Evolutionary conservation across 2,888 invertebrate genomes (phyloP).

Genomic region (Parthenolecanium corni): DNA sequence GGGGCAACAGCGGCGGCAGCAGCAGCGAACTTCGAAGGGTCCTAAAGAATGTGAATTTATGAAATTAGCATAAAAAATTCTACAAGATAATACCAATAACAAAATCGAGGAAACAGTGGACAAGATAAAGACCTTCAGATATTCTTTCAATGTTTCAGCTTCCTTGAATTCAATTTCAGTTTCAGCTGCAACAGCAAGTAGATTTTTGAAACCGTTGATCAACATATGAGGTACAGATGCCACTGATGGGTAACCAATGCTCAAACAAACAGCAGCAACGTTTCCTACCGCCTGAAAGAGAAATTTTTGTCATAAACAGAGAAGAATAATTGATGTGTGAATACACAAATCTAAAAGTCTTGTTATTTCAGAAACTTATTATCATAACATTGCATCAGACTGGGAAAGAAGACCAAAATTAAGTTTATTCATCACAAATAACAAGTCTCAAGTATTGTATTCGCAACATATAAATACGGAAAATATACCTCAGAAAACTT

Average conservation of each 20-base stretch:
- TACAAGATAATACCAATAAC: neutral
- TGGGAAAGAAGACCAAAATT: neutral
- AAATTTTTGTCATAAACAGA: too few species aligned
- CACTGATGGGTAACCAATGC: slow-evolving; percentile 89
- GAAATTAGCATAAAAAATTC: neutral
- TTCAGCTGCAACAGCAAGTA: slow-evolving; percentile 89
- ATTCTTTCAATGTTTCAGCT: slow-evolving; percentile 84
- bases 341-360: too few species aligned
- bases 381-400: neutral
- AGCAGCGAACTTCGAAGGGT: slow-evolving; percentile 87
- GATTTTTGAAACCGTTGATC: slow-evolving; percentile 94
- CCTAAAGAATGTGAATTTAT: slow-evolving; percentile 48
- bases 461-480: too few species aligned
- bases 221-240: slow-evolving; percentile 96
- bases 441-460: neutral
- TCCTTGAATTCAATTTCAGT: slow-evolving; percentile 93
- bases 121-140: slow-evolving; percentile 61
- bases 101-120: slow-evolving; percentile 18
- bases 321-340: neutral
- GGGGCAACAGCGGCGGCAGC: slow-evolving; percentile 50
- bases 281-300: slow-evolving; percentile 87
- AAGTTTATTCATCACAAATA: neutral
- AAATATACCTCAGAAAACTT: slow-evolving; percentile 79
- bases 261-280: slow-evolving; percentile 82
- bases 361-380: too few species aligned